phyloP scores from a whole-genome alignment of 2,797 vertebrate species.

The Graptemys geographica region DNA sequence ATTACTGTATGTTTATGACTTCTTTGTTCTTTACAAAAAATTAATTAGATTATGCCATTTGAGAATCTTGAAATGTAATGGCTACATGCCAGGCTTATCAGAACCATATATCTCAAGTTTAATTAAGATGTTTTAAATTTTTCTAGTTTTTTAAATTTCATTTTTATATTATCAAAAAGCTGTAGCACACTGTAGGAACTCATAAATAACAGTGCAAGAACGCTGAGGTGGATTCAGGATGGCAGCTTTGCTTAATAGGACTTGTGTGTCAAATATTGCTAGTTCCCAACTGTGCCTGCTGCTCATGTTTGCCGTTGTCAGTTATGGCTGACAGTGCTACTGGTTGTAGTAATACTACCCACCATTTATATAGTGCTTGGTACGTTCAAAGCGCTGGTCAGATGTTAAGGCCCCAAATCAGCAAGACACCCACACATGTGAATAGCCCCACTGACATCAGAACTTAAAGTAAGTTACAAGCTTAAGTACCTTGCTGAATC shows the following conservation, averaged over 20 bases:
- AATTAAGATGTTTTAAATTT: slow-evolving; percentile 84
- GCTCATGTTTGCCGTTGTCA: neutral
- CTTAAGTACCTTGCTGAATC: neutral
- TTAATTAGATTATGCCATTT: slow-evolving; percentile 85
- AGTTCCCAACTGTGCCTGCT: neutral
- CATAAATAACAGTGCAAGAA: slow-evolving; percentile 66
- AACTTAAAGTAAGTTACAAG: neutral
- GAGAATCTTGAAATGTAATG: slow-evolving; percentile 81
- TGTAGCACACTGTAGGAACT: slow-evolving; percentile 64
- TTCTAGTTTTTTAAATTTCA: slow-evolving; percentile 60
- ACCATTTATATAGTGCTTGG: neutral
- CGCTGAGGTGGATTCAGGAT: slow-evolving; percentile 45
- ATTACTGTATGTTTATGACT: slow-evolving; percentile 83
- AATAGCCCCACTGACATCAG: neutral
- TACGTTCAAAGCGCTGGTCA: fast-evolving
- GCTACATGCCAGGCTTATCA: slow-evolving; percentile 79
- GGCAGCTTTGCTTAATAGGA: slow-evolving; percentile 28
- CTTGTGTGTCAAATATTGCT: slow-evolving; percentile 1
- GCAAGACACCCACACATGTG: neutral
- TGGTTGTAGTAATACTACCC: neutral
- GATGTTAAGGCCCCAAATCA: neutral
- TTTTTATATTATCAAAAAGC: slow-evolving; percentile 51
- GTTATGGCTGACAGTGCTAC: neutral
- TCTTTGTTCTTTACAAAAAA: slow-evolving; percentile 81
- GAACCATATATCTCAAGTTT: slow-evolving; percentile 79